Evolutionary conservation across 1,140 invertebrate species (phyloP), one percentile per base, ranked within the genome.

Genomic region (Luehdorfia chinensis): DNA sequence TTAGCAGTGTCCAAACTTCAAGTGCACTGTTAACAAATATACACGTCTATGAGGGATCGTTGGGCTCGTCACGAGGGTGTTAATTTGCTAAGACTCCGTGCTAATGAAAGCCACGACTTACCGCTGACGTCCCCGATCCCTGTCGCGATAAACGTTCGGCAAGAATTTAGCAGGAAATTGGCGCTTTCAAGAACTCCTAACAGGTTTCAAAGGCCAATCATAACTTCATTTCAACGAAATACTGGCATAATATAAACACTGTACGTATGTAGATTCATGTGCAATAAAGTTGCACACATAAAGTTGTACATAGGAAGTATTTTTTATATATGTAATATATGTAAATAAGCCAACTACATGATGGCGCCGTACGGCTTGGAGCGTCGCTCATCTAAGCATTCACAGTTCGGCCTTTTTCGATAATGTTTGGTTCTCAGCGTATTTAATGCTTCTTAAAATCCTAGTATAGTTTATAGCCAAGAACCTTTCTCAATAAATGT

Each of bases 71-170:
- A 56, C 55, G 64, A 77, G 79, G 74, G 78, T 72, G 81, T 81
- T 85, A 85, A 85, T 85, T 85, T 76, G 77, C 72, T 75, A 78
- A 85, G 72, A 69, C 67, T 65, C 63, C 70, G 62, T 66, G 68
- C 70, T 85, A 85, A 85, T 85, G 81, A 85, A 83, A 84, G 73
- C 67, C 50, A 53, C 66, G 65, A 69, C 75, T 75, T 68, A 67
- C 62, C 67, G 65, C 68, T 64, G 66, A 80, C 69, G 64, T 47
- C 62, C 50, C 59, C 59, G 78, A 83, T 83, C 72, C 68, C 60
- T 48, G 50, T 37, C 46, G 32, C 63, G 79, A 85, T 83, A 84
- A 73, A 50, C 59, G 55, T 61, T 51, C 48, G n/a, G 37, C 75
- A 67, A 74, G 69, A 75, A 70, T 75, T 61, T 66, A 43, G 33